phyloP scores from a whole-genome alignment of 2,888 invertebrate species.

The Aleiodes alternator region DNA sequence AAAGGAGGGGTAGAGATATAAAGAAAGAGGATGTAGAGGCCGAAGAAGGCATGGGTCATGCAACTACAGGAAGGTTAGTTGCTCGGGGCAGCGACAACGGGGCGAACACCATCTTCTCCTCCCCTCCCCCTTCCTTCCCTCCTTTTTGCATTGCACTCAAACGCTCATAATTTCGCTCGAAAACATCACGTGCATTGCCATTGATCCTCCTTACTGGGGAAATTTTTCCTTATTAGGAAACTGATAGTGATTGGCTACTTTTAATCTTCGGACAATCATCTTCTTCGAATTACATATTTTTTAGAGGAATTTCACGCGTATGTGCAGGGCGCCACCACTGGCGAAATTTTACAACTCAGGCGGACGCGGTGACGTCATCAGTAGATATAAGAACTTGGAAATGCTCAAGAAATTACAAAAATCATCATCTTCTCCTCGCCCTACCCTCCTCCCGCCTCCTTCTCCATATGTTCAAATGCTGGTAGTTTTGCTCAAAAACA shows the following conservation, averaged over 20 bases:
- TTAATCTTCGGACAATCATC: too few relatives aligned
- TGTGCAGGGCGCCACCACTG: too few relatives aligned
- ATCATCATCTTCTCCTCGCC: conserved; percentile 56
- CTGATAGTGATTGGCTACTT: neutral
- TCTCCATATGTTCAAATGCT: conserved; percentile 57
- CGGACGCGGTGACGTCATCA: too few relatives aligned
- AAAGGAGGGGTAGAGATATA: conserved; percentile 9
- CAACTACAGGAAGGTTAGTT: conserved; percentile 73
- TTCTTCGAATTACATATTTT: too few relatives aligned
- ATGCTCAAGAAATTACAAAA: too few relatives aligned
- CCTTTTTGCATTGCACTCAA: conserved; percentile 48
- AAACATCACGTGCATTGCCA: conserved; percentile 44
- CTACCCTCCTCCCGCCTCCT: neutral
- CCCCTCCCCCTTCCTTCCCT: neutral
- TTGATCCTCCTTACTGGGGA: neutral
- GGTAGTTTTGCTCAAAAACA: conserved; percentile 65
- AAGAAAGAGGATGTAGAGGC: conserved; percentile 56
- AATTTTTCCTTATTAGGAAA: conserved; percentile 1
- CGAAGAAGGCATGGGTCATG: conserved; percentile 70
- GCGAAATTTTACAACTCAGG: too few relatives aligned
- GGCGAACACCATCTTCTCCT: conserved; percentile 64
- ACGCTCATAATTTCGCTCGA: conserved; percentile 67
- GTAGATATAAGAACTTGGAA: too few relatives aligned
- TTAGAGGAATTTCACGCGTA: too few relatives aligned
- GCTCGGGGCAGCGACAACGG: conserved; percentile 72